A percentile compares a stretch with the other conserved stretches of the same genome.
phyloP scores from a whole-genome alignment of 2,113 vertebrate species.

The Hemichromis elongatus region DNA sequence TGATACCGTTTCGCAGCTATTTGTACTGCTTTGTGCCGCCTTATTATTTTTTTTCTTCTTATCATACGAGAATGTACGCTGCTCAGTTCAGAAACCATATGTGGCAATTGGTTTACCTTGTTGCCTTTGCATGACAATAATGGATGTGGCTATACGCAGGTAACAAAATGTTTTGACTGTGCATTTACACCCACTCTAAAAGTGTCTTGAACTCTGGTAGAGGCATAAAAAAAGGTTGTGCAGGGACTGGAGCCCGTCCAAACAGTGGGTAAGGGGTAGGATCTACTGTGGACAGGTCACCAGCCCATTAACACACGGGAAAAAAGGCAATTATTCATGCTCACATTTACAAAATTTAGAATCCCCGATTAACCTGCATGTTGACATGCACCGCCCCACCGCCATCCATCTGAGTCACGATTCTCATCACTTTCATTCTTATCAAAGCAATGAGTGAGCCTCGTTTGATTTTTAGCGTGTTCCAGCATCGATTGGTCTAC shows the following conservation, averaged over 20 bases:
- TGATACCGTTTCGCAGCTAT: slow-evolving; percentile 48
- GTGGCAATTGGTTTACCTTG: neutral
- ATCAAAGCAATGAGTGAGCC: neutral
- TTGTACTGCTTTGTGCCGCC: slow-evolving; percentile 42
- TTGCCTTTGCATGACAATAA: neutral
- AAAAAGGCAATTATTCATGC: neutral
- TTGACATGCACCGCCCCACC: neutral
- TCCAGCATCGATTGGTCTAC: neutral
- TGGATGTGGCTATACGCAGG: neutral
- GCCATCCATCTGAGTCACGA: neutral
- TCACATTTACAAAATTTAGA: neutral
- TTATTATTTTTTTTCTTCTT: slow-evolving; percentile 7
- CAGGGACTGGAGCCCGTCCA: neutral
- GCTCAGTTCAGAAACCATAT: neutral
- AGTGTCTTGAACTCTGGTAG: neutral
- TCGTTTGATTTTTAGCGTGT: neutral
- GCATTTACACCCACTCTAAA: neutral
- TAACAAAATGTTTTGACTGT: neutral
- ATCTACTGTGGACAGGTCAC: neutral
- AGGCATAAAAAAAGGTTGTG: neutral
- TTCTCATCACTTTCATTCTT: neutral
- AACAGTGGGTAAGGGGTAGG: neutral
- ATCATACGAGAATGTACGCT: slow-evolving; percentile 11
- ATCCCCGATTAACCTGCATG: neutral
- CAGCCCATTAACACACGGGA: neutral